Percentiles rank a stretch among this genome's conserved stretches.
These are phyloP conservation scores for Rafetus swinhoei DNA, from an alignment of 2,113 vertebrate genomes.

Conservation along the genomic window DNA sequence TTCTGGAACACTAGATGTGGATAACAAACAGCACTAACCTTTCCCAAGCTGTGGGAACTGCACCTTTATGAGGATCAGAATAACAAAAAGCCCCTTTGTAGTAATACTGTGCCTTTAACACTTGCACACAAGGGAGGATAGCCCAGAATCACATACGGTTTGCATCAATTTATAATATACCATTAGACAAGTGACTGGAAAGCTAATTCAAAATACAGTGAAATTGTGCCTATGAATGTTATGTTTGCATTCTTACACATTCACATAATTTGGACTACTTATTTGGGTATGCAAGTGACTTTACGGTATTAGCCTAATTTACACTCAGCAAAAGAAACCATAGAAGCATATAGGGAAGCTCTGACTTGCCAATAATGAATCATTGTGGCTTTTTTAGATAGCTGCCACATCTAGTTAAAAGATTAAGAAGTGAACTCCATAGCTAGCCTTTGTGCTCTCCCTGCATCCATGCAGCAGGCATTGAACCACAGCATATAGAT, in stretches of 20 bases:
- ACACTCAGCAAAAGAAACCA: neutral
- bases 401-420: neutral
- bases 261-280: constrained; percentile 1
- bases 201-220: constrained; percentile 22
- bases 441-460: neutral
- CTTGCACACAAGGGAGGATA: neutral
- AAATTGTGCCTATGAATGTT: neutral
- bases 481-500: neutral
- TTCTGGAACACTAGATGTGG: constrained; percentile 7
- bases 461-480: neutral
- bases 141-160: constrained; percentile 11
- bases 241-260: constrained; percentile 19
- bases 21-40: neutral
- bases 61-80: neutral
- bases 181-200: neutral
- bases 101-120: neutral
- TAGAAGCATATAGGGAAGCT: neutral
- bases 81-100: neutral
- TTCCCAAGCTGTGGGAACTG: neutral
- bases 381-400: neutral
- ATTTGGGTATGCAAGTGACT: neutral
- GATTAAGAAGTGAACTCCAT: neutral
- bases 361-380: neutral
- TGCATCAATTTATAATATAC: neutral
- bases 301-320: neutral